Conservation (phyloP, 1,140 invertebrate genomes). For the Drosophila sucinea region DNA sequence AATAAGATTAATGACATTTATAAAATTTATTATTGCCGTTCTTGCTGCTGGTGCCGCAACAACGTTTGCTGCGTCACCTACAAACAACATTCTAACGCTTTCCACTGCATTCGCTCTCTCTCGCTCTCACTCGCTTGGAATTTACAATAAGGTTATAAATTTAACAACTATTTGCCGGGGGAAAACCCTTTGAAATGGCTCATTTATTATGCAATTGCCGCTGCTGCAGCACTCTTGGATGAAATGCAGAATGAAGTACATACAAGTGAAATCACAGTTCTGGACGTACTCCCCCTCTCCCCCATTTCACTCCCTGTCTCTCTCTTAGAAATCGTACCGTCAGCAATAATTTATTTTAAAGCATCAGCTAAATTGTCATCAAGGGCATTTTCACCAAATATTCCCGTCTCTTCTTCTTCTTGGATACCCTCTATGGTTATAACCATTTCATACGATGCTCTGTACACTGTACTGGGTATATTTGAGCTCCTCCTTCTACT, state of each 20-base stretch:
- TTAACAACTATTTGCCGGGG: slow-evolving; percentile 41
- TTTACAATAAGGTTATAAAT: slow-evolving; percentile 78
- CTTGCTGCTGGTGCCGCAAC: slow-evolving; percentile 63
- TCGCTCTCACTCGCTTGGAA: slow-evolving; percentile 31
- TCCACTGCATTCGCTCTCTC: neutral
- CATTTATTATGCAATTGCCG: slow-evolving; percentile 78
- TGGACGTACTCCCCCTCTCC: slow-evolving; percentile 1
- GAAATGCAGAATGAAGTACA: neutral
- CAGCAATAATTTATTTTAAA: slow-evolving; percentile 63
- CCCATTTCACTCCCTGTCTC: neutral
- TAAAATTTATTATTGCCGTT: slow-evolving; percentile 77
- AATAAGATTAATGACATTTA: slow-evolving; percentile 80
- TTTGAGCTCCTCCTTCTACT: no score
- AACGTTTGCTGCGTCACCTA: slow-evolving; percentile 42
- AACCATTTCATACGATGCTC: no score
- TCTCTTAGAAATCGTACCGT: slow-evolving; percentile 12
- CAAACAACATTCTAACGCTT: neutral
- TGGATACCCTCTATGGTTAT: no score
- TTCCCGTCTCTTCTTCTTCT: neutral
- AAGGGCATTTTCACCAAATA: slow-evolving; percentile 55
- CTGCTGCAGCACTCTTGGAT: slow-evolving; percentile 42
- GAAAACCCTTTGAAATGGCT: slow-evolving; percentile 48
- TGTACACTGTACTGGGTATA: no score
- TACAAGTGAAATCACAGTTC: slow-evolving; percentile 7
- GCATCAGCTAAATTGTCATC: slow-evolving; percentile 69